phyloP scores from a whole-genome alignment of 1,140 invertebrate genomes.

The Pseudomyrmex sp. region DNA sequence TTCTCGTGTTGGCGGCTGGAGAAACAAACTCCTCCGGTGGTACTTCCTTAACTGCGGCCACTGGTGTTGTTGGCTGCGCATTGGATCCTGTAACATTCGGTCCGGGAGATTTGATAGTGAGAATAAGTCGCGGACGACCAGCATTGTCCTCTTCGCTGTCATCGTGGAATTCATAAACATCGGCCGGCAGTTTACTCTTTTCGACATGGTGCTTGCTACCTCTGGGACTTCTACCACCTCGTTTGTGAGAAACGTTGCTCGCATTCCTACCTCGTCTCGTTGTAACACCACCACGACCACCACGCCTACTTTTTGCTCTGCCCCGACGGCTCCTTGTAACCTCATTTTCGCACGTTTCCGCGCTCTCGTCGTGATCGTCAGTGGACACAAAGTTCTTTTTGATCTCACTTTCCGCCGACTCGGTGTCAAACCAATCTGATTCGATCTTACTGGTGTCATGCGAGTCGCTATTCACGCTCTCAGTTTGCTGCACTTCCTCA shows the following conservation, averaged over 20 bases:
- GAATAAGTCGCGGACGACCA: constrained; percentile 89
- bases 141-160: constrained; percentile 91
- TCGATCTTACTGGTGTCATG: constrained; percentile 67
- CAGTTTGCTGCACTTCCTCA: constrained; percentile 71
- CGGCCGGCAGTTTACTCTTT: constrained; percentile 87
- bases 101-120: constrained; percentile 92
- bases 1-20: constrained; percentile 87
- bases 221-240: constrained; percentile 86
- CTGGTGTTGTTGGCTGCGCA: constrained; percentile 78
- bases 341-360: constrained; percentile 80
- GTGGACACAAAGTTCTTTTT: constrained; percentile 75
- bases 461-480: constrained; percentile 67
- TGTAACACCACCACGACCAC: constrained; percentile 86
- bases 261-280: constrained; percentile 83
- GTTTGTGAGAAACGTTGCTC: constrained; percentile 73
- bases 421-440: constrained; percentile 81
- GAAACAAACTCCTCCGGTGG: constrained; percentile 88
- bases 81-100: constrained; percentile 79
- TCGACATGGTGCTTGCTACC: constrained; percentile 86
- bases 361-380: constrained; percentile 82
- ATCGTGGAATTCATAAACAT: constrained; percentile 94
- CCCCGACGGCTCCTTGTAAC: constrained; percentile 79
- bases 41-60: constrained; percentile 86
- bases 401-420: constrained; percentile 81
- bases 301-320: constrained; percentile 79